A percentile compares a stretch with the other conserved stretches of the same genome.
phyloP scores from a whole-genome alignment of 2,797 vertebrate species.

The Poecile montanus region DNA sequence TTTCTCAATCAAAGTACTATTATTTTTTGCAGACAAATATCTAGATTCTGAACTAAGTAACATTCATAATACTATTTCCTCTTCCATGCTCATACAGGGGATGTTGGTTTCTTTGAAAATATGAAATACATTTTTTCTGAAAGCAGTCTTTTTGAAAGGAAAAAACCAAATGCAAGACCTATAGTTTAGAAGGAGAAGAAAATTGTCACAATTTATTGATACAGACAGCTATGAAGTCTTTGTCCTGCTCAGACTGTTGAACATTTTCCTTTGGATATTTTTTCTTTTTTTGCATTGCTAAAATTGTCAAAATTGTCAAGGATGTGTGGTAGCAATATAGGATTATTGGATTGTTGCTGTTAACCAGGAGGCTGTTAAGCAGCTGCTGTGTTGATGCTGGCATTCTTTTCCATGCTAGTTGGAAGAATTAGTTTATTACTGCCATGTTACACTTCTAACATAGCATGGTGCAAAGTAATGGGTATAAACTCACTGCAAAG shows the following conservation, averaged over 20 bases:
- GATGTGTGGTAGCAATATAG: neutral
- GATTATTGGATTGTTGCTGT: neutral
- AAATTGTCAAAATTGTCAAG: neutral
- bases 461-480: neutral
- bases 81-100: neutral
- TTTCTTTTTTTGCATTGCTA: neutral
- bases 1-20: conserved; percentile 9
- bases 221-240: neutral
- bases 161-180: neutral
- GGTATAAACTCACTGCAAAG: neutral
- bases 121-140: neutral
- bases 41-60: neutral
- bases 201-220: neutral
- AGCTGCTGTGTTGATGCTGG: neutral
- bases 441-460: fast-evolving
- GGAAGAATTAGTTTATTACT: neutral
- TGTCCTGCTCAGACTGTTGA: neutral
- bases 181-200: neutral
- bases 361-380: neutral
- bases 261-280: neutral
- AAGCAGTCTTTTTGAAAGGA: neutral
- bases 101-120: neutral
- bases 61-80: neutral
- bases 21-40: conserved; percentile 6
- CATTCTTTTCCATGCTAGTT: neutral